A percentile compares a stretch with the other conserved stretches of the same genome.
Evolutionary conservation across 1,140 invertebrate species (phyloP).

Genomic region (Limonius californicus): DNA sequence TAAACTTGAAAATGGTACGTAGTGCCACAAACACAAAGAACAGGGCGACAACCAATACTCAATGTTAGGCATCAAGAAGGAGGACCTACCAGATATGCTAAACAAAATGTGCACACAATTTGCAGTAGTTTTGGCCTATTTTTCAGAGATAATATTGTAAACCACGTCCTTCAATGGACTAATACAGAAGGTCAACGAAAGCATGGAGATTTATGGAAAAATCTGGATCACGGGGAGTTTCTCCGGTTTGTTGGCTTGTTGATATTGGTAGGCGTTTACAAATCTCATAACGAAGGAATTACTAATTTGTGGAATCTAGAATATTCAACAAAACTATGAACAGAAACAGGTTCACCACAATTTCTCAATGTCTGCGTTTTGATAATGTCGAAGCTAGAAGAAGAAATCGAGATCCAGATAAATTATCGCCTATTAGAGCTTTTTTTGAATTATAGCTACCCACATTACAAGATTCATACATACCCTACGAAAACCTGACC

Average conservation of each 20-base stretch:
- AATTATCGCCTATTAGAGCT: constrained; percentile 17
- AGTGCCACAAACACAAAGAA: too few relatives aligned
- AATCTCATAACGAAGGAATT: constrained; percentile 19
- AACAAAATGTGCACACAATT: too few relatives aligned
- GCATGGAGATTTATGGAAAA: too few relatives aligned
- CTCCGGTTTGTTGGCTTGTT: not conserved
- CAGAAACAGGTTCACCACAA: constrained; percentile 15
- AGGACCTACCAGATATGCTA: too few relatives aligned
- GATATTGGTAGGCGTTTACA: not conserved
- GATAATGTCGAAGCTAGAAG: constrained; percentile 8
- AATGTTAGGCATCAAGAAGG: too few relatives aligned
- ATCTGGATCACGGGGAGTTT: not conserved
- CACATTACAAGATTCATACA: constrained; percentile 12
- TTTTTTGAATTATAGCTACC: constrained; percentile 16
- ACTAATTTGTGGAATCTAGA: constrained; percentile 15
- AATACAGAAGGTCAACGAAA: too few relatives aligned
- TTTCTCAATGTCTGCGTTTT: constrained; percentile 15
- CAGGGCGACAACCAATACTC: too few relatives aligned
- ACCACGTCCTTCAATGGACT: too few relatives aligned
- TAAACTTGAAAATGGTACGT: too few relatives aligned
- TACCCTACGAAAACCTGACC: constrained; percentile 15
- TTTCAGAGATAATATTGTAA: too few relatives aligned
- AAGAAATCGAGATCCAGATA: constrained; percentile 8
- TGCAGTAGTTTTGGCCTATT: too few relatives aligned
- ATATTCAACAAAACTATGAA: constrained; percentile 16